phyloP scores from a whole-genome alignment of 2,888 invertebrate genomes.

The Torymus aiolomorphi region DNA sequence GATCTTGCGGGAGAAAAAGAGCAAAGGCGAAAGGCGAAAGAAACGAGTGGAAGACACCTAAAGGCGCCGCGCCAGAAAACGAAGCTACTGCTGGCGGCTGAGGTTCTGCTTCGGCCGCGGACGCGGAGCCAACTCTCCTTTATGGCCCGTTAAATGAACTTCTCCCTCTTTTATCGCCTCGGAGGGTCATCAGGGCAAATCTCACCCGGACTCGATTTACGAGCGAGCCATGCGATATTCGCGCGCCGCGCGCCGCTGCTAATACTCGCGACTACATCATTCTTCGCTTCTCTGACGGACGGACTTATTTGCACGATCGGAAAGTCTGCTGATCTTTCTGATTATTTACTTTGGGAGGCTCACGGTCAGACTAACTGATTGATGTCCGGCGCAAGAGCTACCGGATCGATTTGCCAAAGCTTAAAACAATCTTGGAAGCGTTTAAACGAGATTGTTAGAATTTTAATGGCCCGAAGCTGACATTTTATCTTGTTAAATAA shows the following conservation, averaged over 20 bases:
- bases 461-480: too few relatives aligned
- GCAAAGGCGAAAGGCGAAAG: not conserved
- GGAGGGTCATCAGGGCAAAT: slow-evolving; percentile 68
- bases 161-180: slow-evolving; percentile 71
- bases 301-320: slow-evolving; percentile 29
- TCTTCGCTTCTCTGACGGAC: slow-evolving; percentile 14
- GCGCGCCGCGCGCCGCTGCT: slow-evolving; percentile 18
- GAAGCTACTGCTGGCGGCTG: slow-evolving; percentile 20
- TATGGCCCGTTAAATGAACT: slow-evolving; percentile 75
- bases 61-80: slow-evolving; percentile 36
- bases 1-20: too few relatives aligned
- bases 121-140: slow-evolving; percentile 61
- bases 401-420: slow-evolving; percentile 7
- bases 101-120: not conserved
- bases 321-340: slow-evolving; percentile 4
- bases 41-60: slow-evolving; percentile 16
- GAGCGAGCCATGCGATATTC: slow-evolving; percentile 65
- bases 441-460: too few relatives aligned
- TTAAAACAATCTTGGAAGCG: too few relatives aligned
- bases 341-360: slow-evolving; percentile 26
- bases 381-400: slow-evolving; percentile 1
- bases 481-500: too few relatives aligned
- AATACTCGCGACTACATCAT: not conserved
- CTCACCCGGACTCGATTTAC: slow-evolving; percentile 68
- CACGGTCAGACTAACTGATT: not conserved